phyloP scores from a whole-genome alignment of 2,797 vertebrate species.

The Lemur catta region DNA sequence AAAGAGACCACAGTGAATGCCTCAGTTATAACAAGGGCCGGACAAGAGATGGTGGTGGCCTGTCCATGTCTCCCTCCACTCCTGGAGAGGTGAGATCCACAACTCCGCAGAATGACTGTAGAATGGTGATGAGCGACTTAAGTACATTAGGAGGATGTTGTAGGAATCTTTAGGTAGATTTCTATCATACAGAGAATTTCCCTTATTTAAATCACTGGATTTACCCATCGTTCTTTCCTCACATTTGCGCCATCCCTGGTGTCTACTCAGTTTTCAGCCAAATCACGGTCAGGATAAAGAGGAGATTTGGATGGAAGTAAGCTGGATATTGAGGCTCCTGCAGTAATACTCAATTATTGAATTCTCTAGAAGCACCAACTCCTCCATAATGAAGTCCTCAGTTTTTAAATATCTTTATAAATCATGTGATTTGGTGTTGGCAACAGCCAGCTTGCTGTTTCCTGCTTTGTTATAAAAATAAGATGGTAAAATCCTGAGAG shows the following conservation, averaged over 20 bases:
- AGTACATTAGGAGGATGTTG: not conserved
- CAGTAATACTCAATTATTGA: conserved; percentile 62
- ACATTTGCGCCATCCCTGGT: not conserved
- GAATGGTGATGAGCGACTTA: not conserved
- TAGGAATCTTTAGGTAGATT: not conserved
- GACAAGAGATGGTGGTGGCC: not conserved
- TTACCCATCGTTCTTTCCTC: not conserved
- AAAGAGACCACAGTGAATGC: not conserved
- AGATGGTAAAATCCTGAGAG: conserved; percentile 28
- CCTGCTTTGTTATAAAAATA: conserved; percentile 50
- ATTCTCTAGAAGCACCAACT: conserved; percentile 51
- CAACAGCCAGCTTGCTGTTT: conserved; percentile 34
- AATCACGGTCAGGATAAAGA: conserved; percentile 69
- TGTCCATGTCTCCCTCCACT: no score
- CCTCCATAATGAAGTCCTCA: conserved; percentile 54
- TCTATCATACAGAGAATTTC: not conserved
- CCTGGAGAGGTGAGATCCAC: not conserved
- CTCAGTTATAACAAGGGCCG: rapidly evolving
- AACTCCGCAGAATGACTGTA: rapidly evolving
- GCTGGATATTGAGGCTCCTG: conserved; percentile 50
- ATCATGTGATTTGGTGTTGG: not conserved
- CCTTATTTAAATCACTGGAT: conserved; percentile 39
- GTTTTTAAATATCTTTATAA: conserved; percentile 65
- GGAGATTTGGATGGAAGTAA: conserved; percentile 56
- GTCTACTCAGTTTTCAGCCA: conserved; percentile 50